Conservation (phyloP, 1,140 invertebrate genomes). For the Chionoecetes opilio region DNA sequence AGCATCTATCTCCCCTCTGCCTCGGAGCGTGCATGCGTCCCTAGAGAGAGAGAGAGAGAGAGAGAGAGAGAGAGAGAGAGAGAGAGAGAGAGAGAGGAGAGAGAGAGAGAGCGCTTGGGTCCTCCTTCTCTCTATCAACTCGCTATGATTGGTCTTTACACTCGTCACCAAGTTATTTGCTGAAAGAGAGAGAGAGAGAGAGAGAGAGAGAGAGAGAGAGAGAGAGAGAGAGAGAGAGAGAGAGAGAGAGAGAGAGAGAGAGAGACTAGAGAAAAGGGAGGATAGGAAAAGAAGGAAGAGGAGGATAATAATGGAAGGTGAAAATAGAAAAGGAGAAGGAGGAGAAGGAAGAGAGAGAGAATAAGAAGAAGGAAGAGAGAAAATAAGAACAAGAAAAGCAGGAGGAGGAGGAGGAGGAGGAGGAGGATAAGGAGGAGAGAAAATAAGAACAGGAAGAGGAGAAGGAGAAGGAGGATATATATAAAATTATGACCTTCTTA, state of each 20-base stretch:
- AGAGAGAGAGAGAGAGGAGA: too few relatives aligned
- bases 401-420: background rate
- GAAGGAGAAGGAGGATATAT: background rate
- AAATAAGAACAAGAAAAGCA: background rate
- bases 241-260: background rate
- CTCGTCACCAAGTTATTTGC: conserved; percentile 35
- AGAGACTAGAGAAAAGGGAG: background rate
- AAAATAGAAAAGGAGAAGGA: background rate
- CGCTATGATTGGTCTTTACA: background rate
- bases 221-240: conserved; percentile 35
- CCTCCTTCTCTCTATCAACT: background rate
- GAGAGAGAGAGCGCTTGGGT: too few relatives aligned
- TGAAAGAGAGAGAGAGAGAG: conserved; percentile 37
- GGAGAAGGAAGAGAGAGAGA: background rate
- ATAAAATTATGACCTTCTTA: too few relatives aligned
- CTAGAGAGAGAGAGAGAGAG: too few relatives aligned
- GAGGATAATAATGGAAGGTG: background rate
- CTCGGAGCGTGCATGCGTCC: too few relatives aligned
- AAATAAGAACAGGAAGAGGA: background rate
- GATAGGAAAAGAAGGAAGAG: background rate
- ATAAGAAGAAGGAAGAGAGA: too few relatives aligned
- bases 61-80: too few relatives aligned
- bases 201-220: conserved; percentile 46
- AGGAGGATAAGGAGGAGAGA: background rate
- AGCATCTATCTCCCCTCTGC: too few relatives aligned